Percentiles rank a stretch among this genome's conserved stretches.
These are phyloP conservation scores for Mimas tiliae DNA, from an alignment of 2,888 invertebrate genomes.

Conservation along the genomic window DNA sequence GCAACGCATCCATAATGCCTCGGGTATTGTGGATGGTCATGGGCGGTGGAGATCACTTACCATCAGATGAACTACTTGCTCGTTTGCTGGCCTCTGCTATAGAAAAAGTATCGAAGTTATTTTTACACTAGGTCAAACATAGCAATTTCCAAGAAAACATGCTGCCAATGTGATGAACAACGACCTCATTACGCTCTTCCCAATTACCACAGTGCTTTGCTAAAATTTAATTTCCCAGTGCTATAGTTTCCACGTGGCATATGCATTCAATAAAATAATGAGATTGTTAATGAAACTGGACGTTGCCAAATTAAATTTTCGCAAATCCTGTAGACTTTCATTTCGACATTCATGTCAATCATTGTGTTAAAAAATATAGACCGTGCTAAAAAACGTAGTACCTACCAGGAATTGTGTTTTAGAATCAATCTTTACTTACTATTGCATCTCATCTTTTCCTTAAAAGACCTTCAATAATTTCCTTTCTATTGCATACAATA, in stretches of 20 bases:
- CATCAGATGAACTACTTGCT: too few species aligned
- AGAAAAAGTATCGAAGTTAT: too few species aligned
- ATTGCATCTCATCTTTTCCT: too few species aligned
- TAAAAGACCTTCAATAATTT: too few species aligned
- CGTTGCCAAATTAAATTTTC: slow-evolving; percentile 8
- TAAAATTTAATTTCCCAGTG: slow-evolving; percentile 21
- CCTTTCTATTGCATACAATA: too few species aligned
- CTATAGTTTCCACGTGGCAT: slow-evolving; percentile 17
- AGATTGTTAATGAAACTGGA: slow-evolving; percentile 19
- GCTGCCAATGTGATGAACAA: background rate
- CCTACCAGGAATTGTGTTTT: background rate
- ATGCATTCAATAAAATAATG: slow-evolving; percentile 22
- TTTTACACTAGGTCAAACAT: too few species aligned
- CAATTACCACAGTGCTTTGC: slow-evolving; percentile 3
- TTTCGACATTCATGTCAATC: background rate
- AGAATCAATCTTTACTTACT: too few species aligned
- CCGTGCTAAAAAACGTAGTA: background rate
- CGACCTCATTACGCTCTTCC: background rate
- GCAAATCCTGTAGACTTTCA: background rate
- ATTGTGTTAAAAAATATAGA: too few species aligned
- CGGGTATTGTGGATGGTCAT: too few species aligned
- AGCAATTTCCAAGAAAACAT: background rate
- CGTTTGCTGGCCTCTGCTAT: too few species aligned
- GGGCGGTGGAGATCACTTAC: too few species aligned
- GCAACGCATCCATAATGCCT: too few species aligned